phyloP scores from a whole-genome alignment of 2,113 vertebrate species.

The Psittacara wagleri region DNA sequence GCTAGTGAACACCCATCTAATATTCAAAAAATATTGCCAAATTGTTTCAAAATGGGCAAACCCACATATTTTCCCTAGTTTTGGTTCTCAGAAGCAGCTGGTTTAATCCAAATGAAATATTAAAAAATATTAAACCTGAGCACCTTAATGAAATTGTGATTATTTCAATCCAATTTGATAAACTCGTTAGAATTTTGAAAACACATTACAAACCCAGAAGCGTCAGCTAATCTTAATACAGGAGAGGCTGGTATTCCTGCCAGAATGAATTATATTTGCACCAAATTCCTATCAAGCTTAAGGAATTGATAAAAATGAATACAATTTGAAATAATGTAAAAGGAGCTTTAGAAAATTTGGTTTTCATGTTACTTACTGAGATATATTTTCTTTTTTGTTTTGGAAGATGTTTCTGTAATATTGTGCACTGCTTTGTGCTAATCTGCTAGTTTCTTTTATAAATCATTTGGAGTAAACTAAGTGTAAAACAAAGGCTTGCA shows the following conservation, averaged over 20 bases:
- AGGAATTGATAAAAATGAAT: not conserved
- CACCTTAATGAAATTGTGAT: not conserved
- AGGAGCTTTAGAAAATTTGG: not conserved
- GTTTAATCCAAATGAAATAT: conserved; percentile 18
- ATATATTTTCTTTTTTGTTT: not conserved
- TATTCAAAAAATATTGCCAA: not conserved
- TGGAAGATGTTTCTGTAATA: not conserved
- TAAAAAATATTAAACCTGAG: not conserved
- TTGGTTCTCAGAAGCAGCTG: not conserved
- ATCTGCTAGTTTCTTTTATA: not conserved
- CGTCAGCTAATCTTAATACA: conserved; percentile 7
- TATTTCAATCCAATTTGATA: conserved; percentile 14
- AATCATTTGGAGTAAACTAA: not conserved
- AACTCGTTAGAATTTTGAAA: not conserved
- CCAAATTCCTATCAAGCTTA: not conserved
- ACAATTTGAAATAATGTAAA: not conserved
- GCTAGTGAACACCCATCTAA: not conserved
- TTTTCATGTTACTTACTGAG: not conserved
- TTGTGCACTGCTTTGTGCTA: not conserved
- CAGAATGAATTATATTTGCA: not conserved
- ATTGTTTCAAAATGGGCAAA: not conserved
- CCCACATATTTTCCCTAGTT: not conserved
- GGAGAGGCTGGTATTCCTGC: not conserved
- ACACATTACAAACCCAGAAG: not conserved
- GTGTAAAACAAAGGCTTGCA: not conserved